Evolutionary conservation across 1,140 invertebrate genomes (phyloP), one percentile per base, ranked within the genome.

Genomic region (Chelonus insularis): DNA sequence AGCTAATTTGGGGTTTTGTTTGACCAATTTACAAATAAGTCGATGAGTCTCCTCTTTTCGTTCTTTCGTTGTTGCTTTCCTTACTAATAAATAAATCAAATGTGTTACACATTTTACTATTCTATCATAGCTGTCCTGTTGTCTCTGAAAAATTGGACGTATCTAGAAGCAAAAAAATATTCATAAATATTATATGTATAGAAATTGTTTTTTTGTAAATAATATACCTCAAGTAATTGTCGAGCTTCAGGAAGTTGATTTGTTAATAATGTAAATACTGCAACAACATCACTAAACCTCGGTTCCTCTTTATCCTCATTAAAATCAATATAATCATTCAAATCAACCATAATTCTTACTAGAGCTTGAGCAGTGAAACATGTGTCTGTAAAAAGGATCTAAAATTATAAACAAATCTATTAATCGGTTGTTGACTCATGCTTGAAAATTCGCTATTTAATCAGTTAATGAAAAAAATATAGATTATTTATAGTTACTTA

Each of bases 361-460:
- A 92, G 72, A 55, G 91, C 89, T 84, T 94, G 91, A 62, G 90
- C 88, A 55, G 91, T 90, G 71, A 91, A 90, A 73, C 91, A 91
- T 11, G 91, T 91, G 81, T 95, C 91, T 64, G 75, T 83, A 68
- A 82, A 88, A 43, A 87, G 80, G 64, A 86, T 83, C 82, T 83
- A 61, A 0, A 74, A 62, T 39, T 48, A 60, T 68, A 69, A 57
- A 58, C 41, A 50, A 47, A n/a, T n/a, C n/a, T n/a, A n/a, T n/a
- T n/a, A n/a, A n/a, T n/a, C n/a, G n/a, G n/a, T n/a, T n/a, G n/a
- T n/a, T n/a, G n/a, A n/a, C n/a, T n/a, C n/a, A n/a, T n/a, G n/a
- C n/a, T n/a, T n/a, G n/a, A n/a, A n/a, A n/a, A n/a, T n/a, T n/a
- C n/a, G n/a, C n/a, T n/a, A n/a, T n/a, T n/a, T n/a, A 47, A 45